These are phyloP conservation scores for Coelopa pilipes DNA, from an alignment of 2,888 invertebrate species.

Conservation along the genomic window DNA sequence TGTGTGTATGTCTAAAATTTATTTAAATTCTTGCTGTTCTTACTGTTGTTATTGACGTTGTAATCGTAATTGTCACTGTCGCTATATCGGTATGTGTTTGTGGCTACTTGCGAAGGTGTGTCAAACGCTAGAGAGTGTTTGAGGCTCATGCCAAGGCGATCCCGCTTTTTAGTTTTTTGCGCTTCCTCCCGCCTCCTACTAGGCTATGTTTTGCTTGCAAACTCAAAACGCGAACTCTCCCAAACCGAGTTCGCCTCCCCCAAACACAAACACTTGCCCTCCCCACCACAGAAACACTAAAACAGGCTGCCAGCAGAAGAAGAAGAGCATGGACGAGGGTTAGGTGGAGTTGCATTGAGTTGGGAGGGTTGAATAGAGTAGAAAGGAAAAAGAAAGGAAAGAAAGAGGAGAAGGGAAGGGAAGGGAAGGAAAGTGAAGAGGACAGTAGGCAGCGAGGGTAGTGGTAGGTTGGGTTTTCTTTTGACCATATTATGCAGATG, in stretches of 20 bases:
- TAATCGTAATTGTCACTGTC: too few species aligned
- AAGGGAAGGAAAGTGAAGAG: too few species aligned
- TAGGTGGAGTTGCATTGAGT: not conserved
- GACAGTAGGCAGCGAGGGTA: not conserved
- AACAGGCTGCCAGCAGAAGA: too few species aligned
- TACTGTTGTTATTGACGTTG: not conserved
- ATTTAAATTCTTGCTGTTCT: constrained; percentile 6
- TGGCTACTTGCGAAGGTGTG: not conserved
- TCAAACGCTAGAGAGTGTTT: not conserved
- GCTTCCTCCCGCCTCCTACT: not conserved
- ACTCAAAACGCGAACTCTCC: too few species aligned
- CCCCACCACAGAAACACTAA: too few species aligned
- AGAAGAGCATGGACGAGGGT: too few species aligned
- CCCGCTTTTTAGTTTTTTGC: not conserved
- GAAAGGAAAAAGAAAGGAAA: not conserved
- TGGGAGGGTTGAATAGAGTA: not conserved
- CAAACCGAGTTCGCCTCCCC: too few species aligned
- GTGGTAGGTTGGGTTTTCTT: constrained; percentile 52
- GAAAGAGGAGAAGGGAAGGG: not conserved
- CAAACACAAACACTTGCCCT: not conserved
- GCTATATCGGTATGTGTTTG: not conserved
- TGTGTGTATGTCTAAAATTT: constrained; percentile 10
- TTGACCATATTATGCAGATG: constrained; percentile 66
- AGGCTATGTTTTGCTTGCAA: not conserved
- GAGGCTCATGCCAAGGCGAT: not conserved